These are phyloP conservation scores for Ginglymostoma cirratum DNA, from an alignment of 2,113 vertebrate species.

Conservation along the genomic window DNA sequence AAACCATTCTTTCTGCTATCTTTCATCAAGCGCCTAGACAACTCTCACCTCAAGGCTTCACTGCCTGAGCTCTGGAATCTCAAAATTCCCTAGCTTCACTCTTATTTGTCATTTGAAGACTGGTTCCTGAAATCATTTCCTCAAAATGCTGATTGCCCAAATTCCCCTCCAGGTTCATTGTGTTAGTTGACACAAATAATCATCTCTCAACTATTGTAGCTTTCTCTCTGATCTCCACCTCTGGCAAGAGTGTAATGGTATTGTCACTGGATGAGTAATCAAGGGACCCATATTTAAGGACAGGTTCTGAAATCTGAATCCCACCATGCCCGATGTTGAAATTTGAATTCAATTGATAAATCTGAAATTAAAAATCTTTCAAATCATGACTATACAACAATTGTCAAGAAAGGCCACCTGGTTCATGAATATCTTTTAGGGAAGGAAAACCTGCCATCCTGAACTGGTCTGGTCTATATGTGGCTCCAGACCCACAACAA, in stretches of 20 bases:
- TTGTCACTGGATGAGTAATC: too few relatives aligned
- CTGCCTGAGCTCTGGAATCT: not conserved
- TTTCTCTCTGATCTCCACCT: not conserved
- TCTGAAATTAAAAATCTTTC: too few relatives aligned
- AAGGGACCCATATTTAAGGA: too few relatives aligned
- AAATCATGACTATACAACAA: too few relatives aligned
- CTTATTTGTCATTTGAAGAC: not conserved
- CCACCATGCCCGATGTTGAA: too few relatives aligned
- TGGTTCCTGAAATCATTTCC: not conserved
- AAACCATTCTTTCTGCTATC: not conserved
- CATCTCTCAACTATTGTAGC: not conserved
- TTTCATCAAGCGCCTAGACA: not conserved
- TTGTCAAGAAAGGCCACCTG: too few relatives aligned
- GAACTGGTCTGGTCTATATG: too few relatives aligned
- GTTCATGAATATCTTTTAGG: too few relatives aligned
- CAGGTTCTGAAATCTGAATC: too few relatives aligned
- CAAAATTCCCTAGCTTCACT: not conserved
- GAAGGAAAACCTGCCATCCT: too few relatives aligned
- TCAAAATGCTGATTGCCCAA: not conserved
- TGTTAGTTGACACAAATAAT: not conserved
- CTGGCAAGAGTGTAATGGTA: not conserved
- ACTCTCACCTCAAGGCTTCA: not conserved
- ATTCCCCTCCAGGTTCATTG: not conserved
- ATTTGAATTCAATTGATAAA: too few relatives aligned
- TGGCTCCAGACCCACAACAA: too few relatives aligned